Evolutionary conservation across 1,140 invertebrate genomes (phyloP).

Genomic region (Aleiodes sp.): DNA sequence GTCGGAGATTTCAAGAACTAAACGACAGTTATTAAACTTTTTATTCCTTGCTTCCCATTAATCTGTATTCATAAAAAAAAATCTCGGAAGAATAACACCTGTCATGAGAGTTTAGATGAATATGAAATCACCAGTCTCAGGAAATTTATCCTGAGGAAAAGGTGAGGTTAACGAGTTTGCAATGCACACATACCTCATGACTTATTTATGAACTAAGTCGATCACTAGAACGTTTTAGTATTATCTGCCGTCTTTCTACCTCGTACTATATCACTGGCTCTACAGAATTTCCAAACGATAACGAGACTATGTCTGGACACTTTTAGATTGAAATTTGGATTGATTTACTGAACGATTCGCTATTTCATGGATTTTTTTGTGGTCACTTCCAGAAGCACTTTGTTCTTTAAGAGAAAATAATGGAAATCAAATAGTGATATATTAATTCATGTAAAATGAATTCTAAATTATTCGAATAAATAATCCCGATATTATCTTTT

Average conservation of each 20-base stretch:
- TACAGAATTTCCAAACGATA: not conserved
- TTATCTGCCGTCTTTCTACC: not conserved
- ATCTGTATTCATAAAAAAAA: not conserved
- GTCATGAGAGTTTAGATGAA: not conserved
- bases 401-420: not conserved
- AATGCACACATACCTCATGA: constrained; percentile 1
- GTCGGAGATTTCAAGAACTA: not conserved
- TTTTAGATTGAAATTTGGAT: not conserved
- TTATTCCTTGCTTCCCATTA: not conserved
- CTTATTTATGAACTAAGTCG: constrained; percentile 4
- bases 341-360: not conserved
- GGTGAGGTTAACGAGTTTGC: not conserved
- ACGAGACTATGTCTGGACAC: not conserved
- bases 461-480: not conserved
- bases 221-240: constrained; percentile 7
- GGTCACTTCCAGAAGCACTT: not conserved
- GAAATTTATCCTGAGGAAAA: not conserved
- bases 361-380: not conserved
- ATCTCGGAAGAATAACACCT: not conserved
- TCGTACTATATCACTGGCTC: not conserved
- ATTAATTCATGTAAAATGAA: not conserved
- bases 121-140: not conserved
- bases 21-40: not conserved
- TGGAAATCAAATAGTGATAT: not conserved
- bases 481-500: not conserved